Evolutionary conservation across 2,113 vertebrate genomes (phyloP).

Genomic region (Corythornis vintsioides): DNA sequence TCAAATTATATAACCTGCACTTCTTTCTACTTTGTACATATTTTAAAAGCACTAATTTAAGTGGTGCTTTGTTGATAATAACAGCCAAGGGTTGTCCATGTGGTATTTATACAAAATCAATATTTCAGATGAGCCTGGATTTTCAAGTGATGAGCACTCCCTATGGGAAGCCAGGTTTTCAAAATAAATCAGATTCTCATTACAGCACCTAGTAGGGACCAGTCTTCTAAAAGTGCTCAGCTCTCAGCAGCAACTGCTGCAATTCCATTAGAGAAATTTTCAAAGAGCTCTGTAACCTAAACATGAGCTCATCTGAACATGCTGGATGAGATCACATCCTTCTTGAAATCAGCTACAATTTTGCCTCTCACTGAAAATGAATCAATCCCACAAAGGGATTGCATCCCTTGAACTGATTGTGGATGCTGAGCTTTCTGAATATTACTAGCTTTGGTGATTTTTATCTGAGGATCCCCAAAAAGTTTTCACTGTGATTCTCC

Average conservation of each 20-base stretch:
- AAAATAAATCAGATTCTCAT: background rate
- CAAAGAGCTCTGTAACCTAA: background rate
- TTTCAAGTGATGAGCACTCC: background rate
- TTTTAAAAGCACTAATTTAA: background rate
- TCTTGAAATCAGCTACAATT: background rate
- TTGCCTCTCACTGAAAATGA: background rate
- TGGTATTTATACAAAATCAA: background rate
- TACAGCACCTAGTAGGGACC: background rate
- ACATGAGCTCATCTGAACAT: background rate
- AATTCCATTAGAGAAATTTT: background rate
- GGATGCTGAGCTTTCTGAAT: background rate
- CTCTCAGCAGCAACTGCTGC: background rate
- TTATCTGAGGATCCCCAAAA: background rate
- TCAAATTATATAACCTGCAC: background rate
- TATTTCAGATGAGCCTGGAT: background rate
- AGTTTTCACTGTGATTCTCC: background rate
- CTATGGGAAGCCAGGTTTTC: background rate
- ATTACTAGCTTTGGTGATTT: background rate
- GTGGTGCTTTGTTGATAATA: background rate
- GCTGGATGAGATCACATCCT: background rate
- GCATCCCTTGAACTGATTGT: background rate
- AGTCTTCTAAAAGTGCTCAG: background rate
- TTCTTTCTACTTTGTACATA: background rate
- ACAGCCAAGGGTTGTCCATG: background rate
- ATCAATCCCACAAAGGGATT: background rate